These are phyloP conservation scores for Mesembrinibis cayennensis DNA, from an alignment of 2,113 vertebrate species.

Conservation along the genomic window DNA sequence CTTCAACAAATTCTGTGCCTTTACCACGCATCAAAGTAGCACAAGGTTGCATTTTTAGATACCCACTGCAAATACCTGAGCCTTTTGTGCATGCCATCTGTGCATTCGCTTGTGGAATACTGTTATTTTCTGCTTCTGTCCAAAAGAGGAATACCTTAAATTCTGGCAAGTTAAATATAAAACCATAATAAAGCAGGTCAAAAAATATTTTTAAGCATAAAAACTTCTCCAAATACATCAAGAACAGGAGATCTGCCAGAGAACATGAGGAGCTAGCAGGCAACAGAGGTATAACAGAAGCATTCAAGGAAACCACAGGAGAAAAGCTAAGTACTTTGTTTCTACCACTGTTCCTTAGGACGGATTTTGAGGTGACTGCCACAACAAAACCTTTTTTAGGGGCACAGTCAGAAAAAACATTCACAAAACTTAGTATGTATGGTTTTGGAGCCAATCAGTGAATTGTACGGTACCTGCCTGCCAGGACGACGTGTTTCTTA, in stretches of 20 bases:
- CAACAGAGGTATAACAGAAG: background rate
- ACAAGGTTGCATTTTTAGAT: background rate
- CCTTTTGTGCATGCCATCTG: background rate
- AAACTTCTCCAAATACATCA: background rate
- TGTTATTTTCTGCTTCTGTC: conserved; percentile 19
- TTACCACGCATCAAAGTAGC: background rate
- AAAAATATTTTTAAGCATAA: background rate
- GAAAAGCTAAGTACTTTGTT: background rate
- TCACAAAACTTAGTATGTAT: background rate
- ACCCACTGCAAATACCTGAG: background rate
- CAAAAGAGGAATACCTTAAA: background rate
- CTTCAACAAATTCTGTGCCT: background rate
- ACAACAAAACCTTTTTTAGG: background rate
- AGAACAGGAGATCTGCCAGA: background rate
- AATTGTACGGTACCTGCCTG: background rate
- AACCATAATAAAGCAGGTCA: background rate
- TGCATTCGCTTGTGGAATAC: background rate
- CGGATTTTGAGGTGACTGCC: background rate
- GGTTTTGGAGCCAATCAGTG: background rate
- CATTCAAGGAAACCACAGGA: background rate
- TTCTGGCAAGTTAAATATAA: background rate
- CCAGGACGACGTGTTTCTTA: background rate
- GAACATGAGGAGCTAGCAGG: background rate
- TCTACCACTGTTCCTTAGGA: background rate
- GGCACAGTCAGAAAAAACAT: background rate